A percentile compares a stretch with the other conserved stretches of the same genome.
Evolutionary conservation across 2,888 invertebrate genomes (phyloP).

Genomic region (Polymixis flavicincta): DNA sequence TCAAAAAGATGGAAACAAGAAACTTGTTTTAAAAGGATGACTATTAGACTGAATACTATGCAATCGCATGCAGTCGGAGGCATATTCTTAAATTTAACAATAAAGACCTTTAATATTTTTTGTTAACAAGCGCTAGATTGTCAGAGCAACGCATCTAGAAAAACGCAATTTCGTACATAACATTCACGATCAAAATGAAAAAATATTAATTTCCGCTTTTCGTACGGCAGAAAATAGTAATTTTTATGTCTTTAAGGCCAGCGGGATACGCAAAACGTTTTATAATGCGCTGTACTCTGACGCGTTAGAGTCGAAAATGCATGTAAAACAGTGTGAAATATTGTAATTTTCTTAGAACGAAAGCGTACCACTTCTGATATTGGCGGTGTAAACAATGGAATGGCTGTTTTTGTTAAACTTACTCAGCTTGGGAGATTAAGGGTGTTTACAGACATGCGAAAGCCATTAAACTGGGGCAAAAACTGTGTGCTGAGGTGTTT

Average conservation of each 20-base stretch:
- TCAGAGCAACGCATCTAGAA: neutral
- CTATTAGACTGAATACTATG: too few relatives aligned
- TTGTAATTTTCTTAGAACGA: slow-evolving; percentile 53
- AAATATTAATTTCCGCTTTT: slow-evolving; percentile 49
- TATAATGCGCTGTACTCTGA: slow-evolving; percentile 14
- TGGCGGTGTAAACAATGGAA: slow-evolving; percentile 36
- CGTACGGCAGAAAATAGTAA: slow-evolving; percentile 46
- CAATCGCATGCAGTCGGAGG: too few relatives aligned
- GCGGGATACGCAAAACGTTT: neutral
- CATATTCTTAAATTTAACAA: too few relatives aligned
- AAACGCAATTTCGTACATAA: slow-evolving; percentile 8
- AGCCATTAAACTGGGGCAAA: neutral
- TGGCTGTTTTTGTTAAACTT: slow-evolving; percentile 28
- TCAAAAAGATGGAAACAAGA: too few relatives aligned
- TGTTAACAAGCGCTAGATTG: too few relatives aligned
- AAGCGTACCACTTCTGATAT: slow-evolving; percentile 47
- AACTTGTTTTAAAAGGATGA: too few relatives aligned
- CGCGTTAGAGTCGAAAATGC: slow-evolving; percentile 20
- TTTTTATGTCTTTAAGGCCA: slow-evolving; percentile 69
- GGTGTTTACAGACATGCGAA: slow-evolving; percentile 2
- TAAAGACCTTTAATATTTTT: too few relatives aligned
- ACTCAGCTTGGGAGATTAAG: slow-evolving; percentile 18
- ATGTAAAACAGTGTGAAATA: slow-evolving; percentile 15
- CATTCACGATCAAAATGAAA: slow-evolving; percentile 24
- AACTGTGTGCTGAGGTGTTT: neutral